phyloP scores from a whole-genome alignment of 2,888 invertebrate genomes.

The Polymixis lichenea region DNA sequence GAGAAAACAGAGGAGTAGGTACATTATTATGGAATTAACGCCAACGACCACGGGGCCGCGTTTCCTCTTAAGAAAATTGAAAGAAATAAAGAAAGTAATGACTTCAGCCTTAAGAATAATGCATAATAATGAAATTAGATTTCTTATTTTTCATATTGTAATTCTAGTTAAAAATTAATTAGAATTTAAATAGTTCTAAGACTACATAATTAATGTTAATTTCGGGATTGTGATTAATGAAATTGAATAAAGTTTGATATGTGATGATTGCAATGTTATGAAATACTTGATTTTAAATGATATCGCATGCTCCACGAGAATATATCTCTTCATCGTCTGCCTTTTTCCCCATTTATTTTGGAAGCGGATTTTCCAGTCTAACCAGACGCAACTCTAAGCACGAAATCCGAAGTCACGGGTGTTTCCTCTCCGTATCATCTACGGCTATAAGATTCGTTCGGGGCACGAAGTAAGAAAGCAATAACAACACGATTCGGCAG shows the following conservation, averaged over 20 bases:
- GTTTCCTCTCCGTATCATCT: too few relatives aligned
- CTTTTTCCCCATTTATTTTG: neutral
- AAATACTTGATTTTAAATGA: conserved; percentile 8
- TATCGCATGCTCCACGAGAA: neutral
- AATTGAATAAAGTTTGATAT: neutral
- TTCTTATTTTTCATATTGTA: conserved; percentile 64
- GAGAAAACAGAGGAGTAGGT: too few relatives aligned
- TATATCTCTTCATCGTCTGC: neutral
- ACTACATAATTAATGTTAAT: conserved; percentile 15
- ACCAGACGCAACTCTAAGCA: neutral
- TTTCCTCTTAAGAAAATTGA: too few relatives aligned
- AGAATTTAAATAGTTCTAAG: conserved; percentile 52
- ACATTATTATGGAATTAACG: too few relatives aligned
- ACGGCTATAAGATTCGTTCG: too few relatives aligned
- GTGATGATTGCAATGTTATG: conserved; percentile 34
- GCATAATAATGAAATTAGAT: conserved; percentile 63
- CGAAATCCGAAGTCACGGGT: too few relatives aligned
- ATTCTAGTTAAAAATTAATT: conserved; percentile 40
- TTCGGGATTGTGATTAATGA: conserved; percentile 40
- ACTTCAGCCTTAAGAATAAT: conserved; percentile 31
- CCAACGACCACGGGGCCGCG: neutral
- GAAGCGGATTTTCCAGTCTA: neutral
- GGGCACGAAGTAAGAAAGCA: too few relatives aligned
- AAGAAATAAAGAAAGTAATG: conserved; percentile 18
- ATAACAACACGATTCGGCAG: too few relatives aligned